Evolutionary conservation across 2,888 invertebrate species (phyloP), one percentile per base, ranked within the genome.

Genomic region (Agelastica alni): DNA sequence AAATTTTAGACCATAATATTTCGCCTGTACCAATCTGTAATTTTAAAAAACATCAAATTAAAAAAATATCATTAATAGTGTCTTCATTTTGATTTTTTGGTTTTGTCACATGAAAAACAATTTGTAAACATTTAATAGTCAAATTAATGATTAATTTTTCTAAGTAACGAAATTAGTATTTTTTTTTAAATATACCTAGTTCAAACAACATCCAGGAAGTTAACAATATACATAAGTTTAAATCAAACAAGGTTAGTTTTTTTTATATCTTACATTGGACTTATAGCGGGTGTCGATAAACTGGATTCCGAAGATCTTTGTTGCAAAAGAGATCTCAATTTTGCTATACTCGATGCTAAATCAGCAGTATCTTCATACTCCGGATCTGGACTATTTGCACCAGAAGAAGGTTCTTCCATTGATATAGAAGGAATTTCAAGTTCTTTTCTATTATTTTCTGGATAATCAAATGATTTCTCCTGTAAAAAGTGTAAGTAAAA

Each of bases 331-430:
- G 81, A 84, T 43, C 87, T 75, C 42, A 88, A 75, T 71, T 86
- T 85, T 37, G 87, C 87, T 67, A 88, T 88, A 65, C 86, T 86
- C 53, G 86, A 83, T 51, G 87, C 86, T 43, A 88, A 82, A 74
- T 88, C 88, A 0, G 86, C 86, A 0, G 85, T 81, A 67, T 88
- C 88, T 70, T 88, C 88, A 70, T 87, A 88, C 68, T 87, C 84
- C 0, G 85, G 86, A 61, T 82, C 83, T 0, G 78, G 76, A 63
- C 75, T 77, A 10, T 69, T 69, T 17, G 62, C 64, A 22, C 62
- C 67, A 31, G 57, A 47, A 32, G 55, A 46, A n/a, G 65, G 59
- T 20, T 60, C 53, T 48, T 67, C 65, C 36, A 64, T 71, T 16
- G 64, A 63, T 36, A 71, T 71, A 2, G 63, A 67, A 9, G 69